These are phyloP conservation scores for Phainopepla nitens DNA, from an alignment of 2,113 vertebrate species.

Conservation along the genomic window DNA sequence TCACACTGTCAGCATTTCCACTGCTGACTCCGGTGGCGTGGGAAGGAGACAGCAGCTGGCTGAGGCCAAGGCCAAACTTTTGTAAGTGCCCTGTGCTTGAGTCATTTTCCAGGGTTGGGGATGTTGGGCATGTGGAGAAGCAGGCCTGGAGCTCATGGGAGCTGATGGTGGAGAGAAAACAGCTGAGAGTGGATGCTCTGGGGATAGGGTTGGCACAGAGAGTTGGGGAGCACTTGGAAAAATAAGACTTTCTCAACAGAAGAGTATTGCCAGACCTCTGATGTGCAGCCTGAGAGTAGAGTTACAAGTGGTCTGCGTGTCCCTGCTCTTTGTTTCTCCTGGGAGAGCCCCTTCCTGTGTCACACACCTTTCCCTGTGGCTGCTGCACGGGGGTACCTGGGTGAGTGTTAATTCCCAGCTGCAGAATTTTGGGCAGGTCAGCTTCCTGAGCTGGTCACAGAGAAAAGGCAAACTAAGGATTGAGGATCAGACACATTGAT, in stretches of 20 bases:
- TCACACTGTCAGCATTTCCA: constrained; percentile 39
- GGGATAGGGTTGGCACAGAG: neutral
- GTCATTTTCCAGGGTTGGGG: neutral
- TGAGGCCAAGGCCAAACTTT: neutral
- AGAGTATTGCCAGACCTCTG: neutral
- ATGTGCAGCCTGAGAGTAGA: neutral
- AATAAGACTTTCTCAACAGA: neutral
- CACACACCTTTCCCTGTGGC: rapidly evolving
- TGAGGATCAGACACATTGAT: neutral
- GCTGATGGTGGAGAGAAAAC: neutral
- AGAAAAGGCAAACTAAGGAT: neutral
- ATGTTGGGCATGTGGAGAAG: neutral
- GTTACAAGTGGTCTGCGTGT: neutral
- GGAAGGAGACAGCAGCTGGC: constrained; percentile 19
- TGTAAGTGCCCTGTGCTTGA: neutral
- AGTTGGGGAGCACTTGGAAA: neutral
- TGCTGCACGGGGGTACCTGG: neutral
- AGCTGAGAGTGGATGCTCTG: neutral
- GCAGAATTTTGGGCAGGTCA: neutral
- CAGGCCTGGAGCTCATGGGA: neutral
- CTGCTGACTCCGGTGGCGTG: neutral
- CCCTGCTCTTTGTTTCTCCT: neutral
- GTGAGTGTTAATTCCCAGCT: neutral
- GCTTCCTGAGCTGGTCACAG: neutral
- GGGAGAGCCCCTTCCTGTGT: neutral